Conservation (phyloP, 1,140 invertebrate species). For the Drosophila repletoides region DNA sequence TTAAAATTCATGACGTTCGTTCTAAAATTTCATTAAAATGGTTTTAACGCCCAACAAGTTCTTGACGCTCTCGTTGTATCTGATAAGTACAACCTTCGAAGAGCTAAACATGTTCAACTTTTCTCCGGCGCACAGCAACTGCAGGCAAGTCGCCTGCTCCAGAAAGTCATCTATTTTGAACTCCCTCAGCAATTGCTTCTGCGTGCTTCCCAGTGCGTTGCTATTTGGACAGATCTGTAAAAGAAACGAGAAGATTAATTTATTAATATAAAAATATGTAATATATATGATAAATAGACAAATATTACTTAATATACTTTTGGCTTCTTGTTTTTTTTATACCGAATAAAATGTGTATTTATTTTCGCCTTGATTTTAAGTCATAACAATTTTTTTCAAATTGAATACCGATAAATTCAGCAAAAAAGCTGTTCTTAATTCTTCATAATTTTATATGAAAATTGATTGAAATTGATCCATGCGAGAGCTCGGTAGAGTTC, state of each 20-base stretch:
- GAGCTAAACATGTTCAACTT: conserved; percentile 88
- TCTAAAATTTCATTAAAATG: conserved; percentile 82
- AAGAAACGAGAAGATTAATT: background rate
- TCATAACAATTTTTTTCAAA: too few species aligned
- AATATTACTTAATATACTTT: background rate
- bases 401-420: too few species aligned
- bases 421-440: too few species aligned
- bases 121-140: conserved; percentile 89
- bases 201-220: conserved; percentile 82
- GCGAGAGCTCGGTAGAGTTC: too few species aligned
- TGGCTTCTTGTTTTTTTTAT: too few species aligned
- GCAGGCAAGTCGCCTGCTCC: conserved; percentile 90
- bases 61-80: conserved; percentile 89
- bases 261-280: conserved; percentile 4
- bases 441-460: too few species aligned
- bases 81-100: conserved; percentile 91
- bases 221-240: conserved; percentile 72
- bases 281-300: too few species aligned
- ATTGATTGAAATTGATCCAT: too few species aligned
- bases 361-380: too few species aligned
- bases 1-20: conserved; percentile 6
- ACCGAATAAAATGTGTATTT: too few species aligned
- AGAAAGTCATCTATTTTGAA: conserved; percentile 90
- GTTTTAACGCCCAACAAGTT: conserved; percentile 81
- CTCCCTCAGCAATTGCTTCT: conserved; percentile 87